phyloP scores from a whole-genome alignment of 2,113 vertebrate genomes.

The Oxygymnocypris stewartii region DNA sequence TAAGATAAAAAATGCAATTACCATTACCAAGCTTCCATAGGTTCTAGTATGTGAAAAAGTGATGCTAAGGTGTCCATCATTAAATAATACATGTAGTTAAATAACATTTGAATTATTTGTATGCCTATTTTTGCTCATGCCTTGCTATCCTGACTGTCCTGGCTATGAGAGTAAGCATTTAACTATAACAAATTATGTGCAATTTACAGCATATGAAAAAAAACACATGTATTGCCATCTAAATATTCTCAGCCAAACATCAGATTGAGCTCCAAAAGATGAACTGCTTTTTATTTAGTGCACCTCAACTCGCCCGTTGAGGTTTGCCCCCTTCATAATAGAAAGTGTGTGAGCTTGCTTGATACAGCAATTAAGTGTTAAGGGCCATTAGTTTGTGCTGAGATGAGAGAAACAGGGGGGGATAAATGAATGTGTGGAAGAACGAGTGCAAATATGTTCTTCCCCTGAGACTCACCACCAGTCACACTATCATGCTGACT shows the following conservation, averaged over 20 bases:
- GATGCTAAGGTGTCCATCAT: neutral
- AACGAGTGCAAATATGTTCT: constrained; percentile 49
- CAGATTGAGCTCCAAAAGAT: neutral
- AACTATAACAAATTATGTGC: neutral
- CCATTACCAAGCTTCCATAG: too few species aligned
- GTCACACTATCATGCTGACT: constrained; percentile 52
- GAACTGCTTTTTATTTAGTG: constrained; percentile 23
- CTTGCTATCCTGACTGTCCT: neutral
- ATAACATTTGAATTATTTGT: neutral
- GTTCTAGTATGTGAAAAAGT: neutral
- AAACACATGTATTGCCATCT: neutral
- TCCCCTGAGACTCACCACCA: constrained; percentile 53
- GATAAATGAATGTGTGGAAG: constrained; percentile 50
- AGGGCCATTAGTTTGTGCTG: constrained; percentile 51
- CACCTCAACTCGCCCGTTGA: neutral
- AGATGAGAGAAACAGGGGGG: constrained; percentile 36
- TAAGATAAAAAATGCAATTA: too few species aligned
- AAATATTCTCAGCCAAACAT: neutral
- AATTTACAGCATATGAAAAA: neutral
- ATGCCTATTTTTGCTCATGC: neutral
- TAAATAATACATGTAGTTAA: neutral
- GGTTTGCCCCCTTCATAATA: constrained; percentile 31
- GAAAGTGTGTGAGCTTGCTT: constrained; percentile 24
- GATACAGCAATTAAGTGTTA: constrained; percentile 44
- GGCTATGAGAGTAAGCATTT: neutral